Evolutionary conservation across 1,140 invertebrate species (phyloP), one percentile per base, ranked within the genome.

Genomic region (Pogonognathellus flavescens): DNA sequence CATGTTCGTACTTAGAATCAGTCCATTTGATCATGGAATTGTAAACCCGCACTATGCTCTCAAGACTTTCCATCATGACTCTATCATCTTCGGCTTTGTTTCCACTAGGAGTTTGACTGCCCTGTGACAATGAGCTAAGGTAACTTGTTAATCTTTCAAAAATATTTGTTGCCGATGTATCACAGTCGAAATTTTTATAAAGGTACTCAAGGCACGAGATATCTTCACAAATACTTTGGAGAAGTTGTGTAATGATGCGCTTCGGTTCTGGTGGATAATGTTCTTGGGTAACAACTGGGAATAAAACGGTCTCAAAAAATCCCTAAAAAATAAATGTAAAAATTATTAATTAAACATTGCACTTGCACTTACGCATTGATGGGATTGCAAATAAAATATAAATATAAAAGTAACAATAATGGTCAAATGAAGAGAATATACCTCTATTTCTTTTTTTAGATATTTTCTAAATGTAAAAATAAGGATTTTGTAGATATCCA

Each of bases 1-100:
- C n/a, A 2, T 57, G 53, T 57, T 14, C 1, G 53, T 41, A 41
- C 1, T 41, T 60, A 92, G 99, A 98, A 91, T 98, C 96, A 90
- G 97, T 99, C 98, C 98, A 99, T 90, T 99, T 98, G 0, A 99
- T 98, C 97, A 99, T 99, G 90, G 98, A 99, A 90, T 99, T 98
- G 0, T 99, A 91, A 89, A 99, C 98, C 0, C 97, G 98, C 0
- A 99, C 98, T 11, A 99, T 92, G 91, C 98, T 99, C 91, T 99
- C 97, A 2, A 99, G 92, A 1, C 98, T 94, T 70, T 99, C 95
- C 80, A 97, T 93, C 96, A 99, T 99, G 0, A 95, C 96, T 91
- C 97, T 97, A 90, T 99, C 97, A 92, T 99, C 97, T 91, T 95
- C 0, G 95, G 95, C 72, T 96, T 97, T 41, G 94, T 95, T 88